These are phyloP conservation scores for Sussaba pulchella DNA, from an alignment of 2,888 invertebrate species.

Conservation along the genomic window DNA sequence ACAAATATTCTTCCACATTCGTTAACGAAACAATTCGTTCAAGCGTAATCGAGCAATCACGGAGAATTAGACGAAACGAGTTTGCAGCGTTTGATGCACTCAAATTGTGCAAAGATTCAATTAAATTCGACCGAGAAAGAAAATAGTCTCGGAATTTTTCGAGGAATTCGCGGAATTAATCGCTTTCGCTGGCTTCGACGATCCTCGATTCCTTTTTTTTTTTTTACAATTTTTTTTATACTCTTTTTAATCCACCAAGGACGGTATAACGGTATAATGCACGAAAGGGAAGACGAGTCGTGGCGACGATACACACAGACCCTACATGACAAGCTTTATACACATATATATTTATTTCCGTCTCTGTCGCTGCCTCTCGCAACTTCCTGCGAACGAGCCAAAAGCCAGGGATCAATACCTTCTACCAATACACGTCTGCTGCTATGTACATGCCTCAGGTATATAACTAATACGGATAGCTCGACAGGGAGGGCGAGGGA, in stretches of 20 bases:
- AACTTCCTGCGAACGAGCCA: slow-evolving; percentile 63
- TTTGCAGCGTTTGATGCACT: too few species aligned
- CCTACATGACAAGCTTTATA: not conserved
- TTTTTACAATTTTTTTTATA: not conserved
- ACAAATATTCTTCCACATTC: too few species aligned
- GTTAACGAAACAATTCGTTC: too few species aligned
- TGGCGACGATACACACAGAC: slow-evolving; percentile 12
- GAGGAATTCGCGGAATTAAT: slow-evolving; percentile 1
- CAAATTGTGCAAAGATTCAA: slow-evolving; percentile 2
- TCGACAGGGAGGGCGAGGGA: slow-evolving; percentile 14
- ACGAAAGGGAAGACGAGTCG: slow-evolving; percentile 14
- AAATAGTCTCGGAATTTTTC: not conserved
- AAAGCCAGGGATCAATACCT: slow-evolving; percentile 69
- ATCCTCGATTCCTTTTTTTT: slow-evolving; percentile 11
- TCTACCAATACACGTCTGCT: slow-evolving; percentile 61
- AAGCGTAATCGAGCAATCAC: too few species aligned
- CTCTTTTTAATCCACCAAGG: not conserved
- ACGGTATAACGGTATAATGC: slow-evolving; percentile 1
- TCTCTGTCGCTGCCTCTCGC: slow-evolving; percentile 19
- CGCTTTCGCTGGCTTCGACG: slow-evolving; percentile 13
- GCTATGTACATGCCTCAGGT: slow-evolving; percentile 31
- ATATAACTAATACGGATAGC: slow-evolving; percentile 12
- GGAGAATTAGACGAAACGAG: too few species aligned
- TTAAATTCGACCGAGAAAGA: slow-evolving; percentile 4
- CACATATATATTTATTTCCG: too few species aligned